Evolutionary conservation across 2,797 vertebrate species (phyloP).

Genomic region (Carduelis carduelis): DNA sequence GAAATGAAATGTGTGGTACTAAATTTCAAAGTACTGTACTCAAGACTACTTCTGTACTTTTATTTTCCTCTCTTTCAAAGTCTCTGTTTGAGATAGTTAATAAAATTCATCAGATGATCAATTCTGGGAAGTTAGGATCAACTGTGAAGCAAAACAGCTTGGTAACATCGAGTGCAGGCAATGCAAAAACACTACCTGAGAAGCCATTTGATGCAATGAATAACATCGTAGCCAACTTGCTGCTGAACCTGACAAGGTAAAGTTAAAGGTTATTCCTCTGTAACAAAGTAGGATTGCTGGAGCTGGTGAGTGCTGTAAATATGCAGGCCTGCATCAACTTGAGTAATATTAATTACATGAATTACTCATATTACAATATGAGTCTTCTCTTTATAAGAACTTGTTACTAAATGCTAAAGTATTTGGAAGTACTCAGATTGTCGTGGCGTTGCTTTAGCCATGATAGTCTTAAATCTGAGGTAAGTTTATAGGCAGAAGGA

Average conservation of each 20-base stretch:
- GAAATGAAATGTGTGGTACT: neutral
- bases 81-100: conserved; percentile 92
- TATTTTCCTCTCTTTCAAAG: conserved; percentile 62
- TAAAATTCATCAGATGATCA: conserved; percentile 85
- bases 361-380: neutral
- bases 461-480: neutral
- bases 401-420: neutral
- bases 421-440: neutral
- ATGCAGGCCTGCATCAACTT: neutral
- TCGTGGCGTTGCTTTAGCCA: neutral
- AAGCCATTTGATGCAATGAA: conserved; percentile 97
- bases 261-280: neutral
- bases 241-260: conserved; percentile 94
- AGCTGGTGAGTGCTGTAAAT: neutral
- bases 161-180: conserved; percentile 80
- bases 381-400: neutral
- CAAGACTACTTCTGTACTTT: neutral
- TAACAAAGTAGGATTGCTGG: neutral
- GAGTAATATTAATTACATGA: neutral
- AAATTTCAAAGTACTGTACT: neutral
- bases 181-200: conserved; percentile 68
- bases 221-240: conserved; percentile 93
- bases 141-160: conserved; percentile 80
- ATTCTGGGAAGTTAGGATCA: conserved; percentile 75
- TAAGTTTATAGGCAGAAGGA: neutral